Evolutionary conservation across 2,888 invertebrate genomes (phyloP).

Genomic region (Apodemia duryi): DNA sequence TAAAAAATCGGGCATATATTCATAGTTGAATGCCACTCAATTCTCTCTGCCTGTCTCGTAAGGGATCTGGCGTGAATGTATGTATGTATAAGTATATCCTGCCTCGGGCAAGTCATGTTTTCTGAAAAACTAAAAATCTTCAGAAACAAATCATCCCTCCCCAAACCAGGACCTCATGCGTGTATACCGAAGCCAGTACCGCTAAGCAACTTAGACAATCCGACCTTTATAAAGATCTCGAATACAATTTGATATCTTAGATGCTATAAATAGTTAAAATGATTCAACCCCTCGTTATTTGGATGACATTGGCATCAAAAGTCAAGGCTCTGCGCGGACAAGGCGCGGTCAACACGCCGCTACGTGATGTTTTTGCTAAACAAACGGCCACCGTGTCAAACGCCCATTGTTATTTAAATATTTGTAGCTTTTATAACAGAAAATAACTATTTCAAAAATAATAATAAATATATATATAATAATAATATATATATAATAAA

Average conservation of each 20-base stretch:
- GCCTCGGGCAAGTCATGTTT: too few relatives aligned
- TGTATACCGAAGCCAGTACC: too few relatives aligned
- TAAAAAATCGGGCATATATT: too few relatives aligned
- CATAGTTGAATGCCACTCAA: too few relatives aligned
- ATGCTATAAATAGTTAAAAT: slow-evolving; percentile 15
- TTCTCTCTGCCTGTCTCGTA: too few relatives aligned
- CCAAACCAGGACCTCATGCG: too few relatives aligned
- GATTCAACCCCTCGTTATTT: slow-evolving; percentile 40
- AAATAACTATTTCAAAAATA: not conserved
- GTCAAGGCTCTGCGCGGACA: slow-evolving; percentile 40
- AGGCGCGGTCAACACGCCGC: slow-evolving; percentile 14
- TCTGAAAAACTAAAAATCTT: too few relatives aligned
- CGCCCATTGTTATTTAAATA: slow-evolving; percentile 32
- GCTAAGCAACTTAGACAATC: not conserved
- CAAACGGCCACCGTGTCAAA: slow-evolving; percentile 27
- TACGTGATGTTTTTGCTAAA: slow-evolving; percentile 45
- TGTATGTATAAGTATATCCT: too few relatives aligned
- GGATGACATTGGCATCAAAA: slow-evolving; percentile 44
- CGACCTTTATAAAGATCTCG: not conserved
- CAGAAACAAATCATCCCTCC: too few relatives aligned
- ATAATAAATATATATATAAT: not conserved
- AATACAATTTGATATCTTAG: not conserved
- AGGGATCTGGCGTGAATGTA: too few relatives aligned
- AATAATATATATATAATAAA: too few relatives aligned
- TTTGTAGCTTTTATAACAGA: not conserved